Conservation (phyloP, 2,797 vertebrate genomes). For the Oceanodroma leucorhoa region DNA sequence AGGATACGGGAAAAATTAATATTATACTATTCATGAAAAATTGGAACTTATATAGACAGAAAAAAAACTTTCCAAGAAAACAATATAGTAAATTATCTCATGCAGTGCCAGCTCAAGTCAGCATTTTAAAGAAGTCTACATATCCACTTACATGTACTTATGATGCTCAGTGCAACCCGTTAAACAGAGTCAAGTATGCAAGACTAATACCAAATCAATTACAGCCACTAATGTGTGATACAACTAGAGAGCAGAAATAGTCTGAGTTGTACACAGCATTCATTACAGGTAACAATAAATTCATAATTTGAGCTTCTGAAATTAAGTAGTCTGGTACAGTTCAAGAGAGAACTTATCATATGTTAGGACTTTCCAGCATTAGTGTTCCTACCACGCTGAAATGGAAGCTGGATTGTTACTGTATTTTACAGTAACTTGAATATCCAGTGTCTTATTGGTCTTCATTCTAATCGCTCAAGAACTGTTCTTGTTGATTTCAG, state of each 20-base stretch:
- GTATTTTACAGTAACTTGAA: not conserved
- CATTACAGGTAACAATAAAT: not conserved
- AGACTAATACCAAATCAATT: constrained; percentile 45
- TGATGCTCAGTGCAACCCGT: not conserved
- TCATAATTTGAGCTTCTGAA: not conserved
- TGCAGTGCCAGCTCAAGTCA: not conserved
- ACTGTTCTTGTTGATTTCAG: not conserved
- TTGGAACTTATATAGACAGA: not conserved
- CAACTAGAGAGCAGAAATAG: not conserved
- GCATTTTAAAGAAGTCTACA: not conserved
- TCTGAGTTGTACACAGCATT: not conserved
- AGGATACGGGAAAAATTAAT: not conserved
- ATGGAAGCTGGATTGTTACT: not conserved
- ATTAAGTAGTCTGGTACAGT: not conserved
- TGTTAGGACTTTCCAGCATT: not conserved
- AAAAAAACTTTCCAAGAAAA: not conserved
- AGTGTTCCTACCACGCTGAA: not conserved
- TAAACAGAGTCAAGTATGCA: constrained; percentile 30
- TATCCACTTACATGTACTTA: not conserved
- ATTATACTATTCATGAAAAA: not conserved
- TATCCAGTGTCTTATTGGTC: not conserved
- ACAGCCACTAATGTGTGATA: not conserved
- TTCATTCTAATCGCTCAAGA: not conserved
- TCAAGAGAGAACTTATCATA: not conserved
- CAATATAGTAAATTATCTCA: not conserved